phyloP scores from a whole-genome alignment of 2,113 vertebrate species.

The Paraplagusia blochii region DNA sequence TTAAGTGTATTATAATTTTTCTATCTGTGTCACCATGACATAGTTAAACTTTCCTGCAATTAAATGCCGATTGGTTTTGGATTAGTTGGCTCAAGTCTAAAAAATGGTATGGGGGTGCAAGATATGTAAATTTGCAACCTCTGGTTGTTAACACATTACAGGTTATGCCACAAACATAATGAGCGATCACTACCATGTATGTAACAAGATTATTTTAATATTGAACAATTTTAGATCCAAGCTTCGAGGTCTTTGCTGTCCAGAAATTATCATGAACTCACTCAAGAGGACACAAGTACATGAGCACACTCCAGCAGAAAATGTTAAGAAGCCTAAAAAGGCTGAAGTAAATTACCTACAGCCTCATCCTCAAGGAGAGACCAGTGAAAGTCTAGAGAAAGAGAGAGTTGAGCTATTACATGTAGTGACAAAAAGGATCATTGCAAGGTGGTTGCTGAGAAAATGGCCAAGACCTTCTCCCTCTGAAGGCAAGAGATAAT shows the following conservation, averaged over 20 bases:
- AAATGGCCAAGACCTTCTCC: slow-evolving; percentile 6
- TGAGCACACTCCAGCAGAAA: neutral
- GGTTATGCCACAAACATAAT: no score
- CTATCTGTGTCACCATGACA: no score
- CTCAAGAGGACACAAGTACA: neutral
- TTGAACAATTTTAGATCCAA: neutral
- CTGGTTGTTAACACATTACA: no score
- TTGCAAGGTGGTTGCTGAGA: neutral
- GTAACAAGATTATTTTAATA: no score
- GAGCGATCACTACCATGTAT: no score
- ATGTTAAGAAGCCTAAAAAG: slow-evolving; percentile 5
- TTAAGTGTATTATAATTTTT: no score
- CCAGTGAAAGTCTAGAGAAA: neutral
- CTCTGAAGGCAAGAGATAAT: neutral
- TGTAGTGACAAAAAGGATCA: slow-evolving; percentile 8
- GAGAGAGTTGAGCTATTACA: neutral
- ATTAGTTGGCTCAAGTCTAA: no score
- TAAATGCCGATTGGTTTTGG: no score
- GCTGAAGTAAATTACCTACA: slow-evolving; percentile 5
- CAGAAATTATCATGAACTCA: slow-evolving; percentile 5
- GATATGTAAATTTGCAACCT: no score
- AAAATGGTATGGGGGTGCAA: no score
- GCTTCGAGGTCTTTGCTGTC: neutral
- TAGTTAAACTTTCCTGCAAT: no score
- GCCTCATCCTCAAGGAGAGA: slow-evolving; percentile 3